Evolutionary conservation across 37 sponge, comb jelly and placozoan species (phyloP).

Genomic region (Halichondria panicea): DNA sequence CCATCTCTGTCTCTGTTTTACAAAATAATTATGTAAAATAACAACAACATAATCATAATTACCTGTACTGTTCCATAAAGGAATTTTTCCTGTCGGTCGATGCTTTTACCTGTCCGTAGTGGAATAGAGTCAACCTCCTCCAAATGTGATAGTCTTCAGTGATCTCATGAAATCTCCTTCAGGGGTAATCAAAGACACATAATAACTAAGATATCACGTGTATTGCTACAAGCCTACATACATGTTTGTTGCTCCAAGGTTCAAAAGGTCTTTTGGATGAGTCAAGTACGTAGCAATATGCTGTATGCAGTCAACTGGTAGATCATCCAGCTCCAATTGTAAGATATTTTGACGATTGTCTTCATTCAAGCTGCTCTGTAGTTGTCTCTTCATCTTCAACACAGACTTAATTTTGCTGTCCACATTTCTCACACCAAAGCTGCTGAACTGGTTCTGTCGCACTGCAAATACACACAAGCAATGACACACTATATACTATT

Average conservation of each 20-base stretch:
- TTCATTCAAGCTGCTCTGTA: not conserved
- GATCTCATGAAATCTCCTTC: conserved; percentile 18
- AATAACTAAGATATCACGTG: not conserved
- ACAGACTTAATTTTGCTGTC: conserved; percentile 46
- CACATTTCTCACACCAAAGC: conserved; percentile 2
- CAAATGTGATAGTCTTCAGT: conserved; percentile 33
- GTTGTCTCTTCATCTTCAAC: conserved; percentile 19
- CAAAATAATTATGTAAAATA: not conserved
- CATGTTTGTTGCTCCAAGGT: conserved; percentile 27
- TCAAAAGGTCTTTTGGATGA: conserved; percentile 41
- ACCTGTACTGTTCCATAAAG: not conserved
- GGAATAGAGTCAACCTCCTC: conserved; percentile 18
- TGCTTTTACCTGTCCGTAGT: conserved; percentile 14
- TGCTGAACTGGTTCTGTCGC: not conserved
- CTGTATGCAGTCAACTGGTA: conserved; percentile 36
- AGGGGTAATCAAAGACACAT: not conserved
- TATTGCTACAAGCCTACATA: not conserved
- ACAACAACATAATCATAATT: not conserved
- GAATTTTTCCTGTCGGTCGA: not conserved
- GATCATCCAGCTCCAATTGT: not conserved
- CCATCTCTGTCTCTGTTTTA: not conserved
- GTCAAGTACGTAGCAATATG: conserved; percentile 30
- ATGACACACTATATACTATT: not conserved
- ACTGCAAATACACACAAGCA: too few relatives aligned
- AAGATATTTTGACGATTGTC: not conserved